Evolutionary conservation across 2,888 invertebrate species (phyloP), one percentile per base, ranked within the genome.

Genomic region (Lasioglossum oenotherae): DNA sequence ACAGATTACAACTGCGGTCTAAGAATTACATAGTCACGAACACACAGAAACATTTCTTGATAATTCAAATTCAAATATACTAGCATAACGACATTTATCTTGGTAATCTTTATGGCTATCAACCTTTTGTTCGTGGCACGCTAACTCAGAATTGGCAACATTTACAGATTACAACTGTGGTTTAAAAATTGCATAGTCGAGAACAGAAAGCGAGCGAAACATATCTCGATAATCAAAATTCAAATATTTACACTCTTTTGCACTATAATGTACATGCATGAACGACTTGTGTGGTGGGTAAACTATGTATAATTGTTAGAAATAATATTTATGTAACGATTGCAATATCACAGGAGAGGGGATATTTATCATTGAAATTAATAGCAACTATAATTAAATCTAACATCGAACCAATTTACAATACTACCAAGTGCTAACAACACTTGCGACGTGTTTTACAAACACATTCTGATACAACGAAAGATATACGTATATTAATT

Each of bases 401-500:
- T n/a, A 41, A 71, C 16, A 71, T 71, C 41, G n/a, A 71, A 19
- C 10, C 23, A 19, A 19, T 19, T 19, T 35, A 67, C 8, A 67
- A 35, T 19, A 67, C 19, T 35, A 38, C 16, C 2, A 19, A 67
- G 2, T 23, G 6, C 31, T 31, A 67, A 35, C 67, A 67, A 67
- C 67, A 35, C 49, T 5, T 57, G 6, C 53, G 46, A 14, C n/a
- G 44, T 53, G 12, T 23, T 19, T 53, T 72, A 35, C 67, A 49
- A 60, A n/a, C 31, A 16, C 38, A 35, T 23, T 46, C 27, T 41
- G 2, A 27, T 38, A 71, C 10, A 31, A 19, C 31, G 31, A 44
- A 23, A 53, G 3, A 74, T 35, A 74, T 81, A 60, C 3, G 10
- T 35, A 23, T 44, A n/a, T 31, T 76, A 73, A 57, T 74, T 74